phyloP scores from a whole-genome alignment of 2,797 vertebrate genomes.

The Enteromius radiatus region DNA sequence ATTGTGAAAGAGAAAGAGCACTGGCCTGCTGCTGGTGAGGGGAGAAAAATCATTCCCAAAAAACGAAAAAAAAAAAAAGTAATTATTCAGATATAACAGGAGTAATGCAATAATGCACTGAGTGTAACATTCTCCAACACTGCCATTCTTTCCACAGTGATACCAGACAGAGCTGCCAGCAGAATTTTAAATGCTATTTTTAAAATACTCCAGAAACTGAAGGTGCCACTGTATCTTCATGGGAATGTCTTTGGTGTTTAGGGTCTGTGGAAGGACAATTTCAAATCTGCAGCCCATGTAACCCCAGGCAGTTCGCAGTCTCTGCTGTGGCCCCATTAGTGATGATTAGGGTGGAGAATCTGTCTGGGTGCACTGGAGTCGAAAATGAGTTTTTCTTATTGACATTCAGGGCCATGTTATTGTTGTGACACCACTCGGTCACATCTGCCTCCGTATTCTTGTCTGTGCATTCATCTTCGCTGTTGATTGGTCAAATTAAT shows the following conservation, averaged over 20 bases:
- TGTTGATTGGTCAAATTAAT: constrained; percentile 28
- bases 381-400: constrained; percentile 52
- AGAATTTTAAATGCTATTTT: constrained; percentile 5
- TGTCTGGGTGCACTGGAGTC: constrained; percentile 49
- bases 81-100: neutral
- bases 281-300: constrained; percentile 31
- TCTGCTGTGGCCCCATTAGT: constrained; percentile 43
- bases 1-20: neutral
- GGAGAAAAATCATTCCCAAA: neutral
- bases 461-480: constrained; percentile 38
- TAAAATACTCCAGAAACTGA: neutral
- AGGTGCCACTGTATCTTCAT: neutral
- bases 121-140: neutral
- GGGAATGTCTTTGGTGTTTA: constrained; percentile 19
- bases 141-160: neutral
- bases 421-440: constrained; percentile 47
- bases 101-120: neutral
- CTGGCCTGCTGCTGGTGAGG: neutral
- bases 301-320: constrained; percentile 34
- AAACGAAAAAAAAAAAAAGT: neutral
- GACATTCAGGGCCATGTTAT: constrained; percentile 50
- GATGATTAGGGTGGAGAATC: constrained; percentile 47
- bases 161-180: constrained; percentile 7
- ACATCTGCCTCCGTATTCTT: constrained; percentile 39
- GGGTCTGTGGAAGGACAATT: constrained; percentile 27